Evolutionary conservation across 2,113 vertebrate species (phyloP).

Genomic region (Eptatretus burgeri): DNA sequence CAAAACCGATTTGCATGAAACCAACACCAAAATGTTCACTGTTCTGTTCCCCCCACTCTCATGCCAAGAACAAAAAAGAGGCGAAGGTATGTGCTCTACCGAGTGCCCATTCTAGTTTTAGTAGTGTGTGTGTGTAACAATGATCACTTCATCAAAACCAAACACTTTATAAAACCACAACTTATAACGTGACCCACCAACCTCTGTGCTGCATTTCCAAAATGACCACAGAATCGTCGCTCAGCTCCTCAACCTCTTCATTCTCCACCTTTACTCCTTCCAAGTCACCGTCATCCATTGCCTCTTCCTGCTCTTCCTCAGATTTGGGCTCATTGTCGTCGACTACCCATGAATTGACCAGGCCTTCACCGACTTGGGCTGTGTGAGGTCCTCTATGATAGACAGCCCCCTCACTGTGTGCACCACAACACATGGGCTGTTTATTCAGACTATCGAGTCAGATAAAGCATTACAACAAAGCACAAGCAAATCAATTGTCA

Average conservation of each 20-base stretch:
- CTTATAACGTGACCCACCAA: constrained; percentile 9
- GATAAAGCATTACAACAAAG: background rate
- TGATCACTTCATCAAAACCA: background rate
- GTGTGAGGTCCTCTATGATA: constrained; percentile 37
- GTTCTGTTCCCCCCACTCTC: too few species aligned
- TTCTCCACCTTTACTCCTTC: constrained; percentile 19
- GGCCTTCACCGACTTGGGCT: constrained; percentile 49
- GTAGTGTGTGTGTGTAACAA: background rate
- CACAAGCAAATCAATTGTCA: background rate
- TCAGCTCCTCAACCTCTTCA: constrained; percentile 13
- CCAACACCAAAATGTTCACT: too few species aligned
- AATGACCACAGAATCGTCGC: constrained; percentile 13
- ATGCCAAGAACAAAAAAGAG: too few species aligned
- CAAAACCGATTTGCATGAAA: too few species aligned
- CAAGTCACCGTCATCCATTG: constrained; percentile 29
- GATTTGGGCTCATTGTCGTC: constrained; percentile 15
- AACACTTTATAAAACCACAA: constrained; percentile 9
- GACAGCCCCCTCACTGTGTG: constrained; percentile 24
- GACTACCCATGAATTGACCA: constrained; percentile 43
- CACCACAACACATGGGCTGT: background rate
- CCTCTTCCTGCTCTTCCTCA: background rate
- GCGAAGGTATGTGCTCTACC: too few species aligned
- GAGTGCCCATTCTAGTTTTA: background rate
- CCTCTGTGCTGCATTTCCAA: constrained; percentile 14
- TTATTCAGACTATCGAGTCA: background rate